Evolutionary conservation across 2,888 invertebrate genomes (phyloP), one percentile per base, ranked within the genome.

Genomic region (Diabrotica balteata): DNA sequence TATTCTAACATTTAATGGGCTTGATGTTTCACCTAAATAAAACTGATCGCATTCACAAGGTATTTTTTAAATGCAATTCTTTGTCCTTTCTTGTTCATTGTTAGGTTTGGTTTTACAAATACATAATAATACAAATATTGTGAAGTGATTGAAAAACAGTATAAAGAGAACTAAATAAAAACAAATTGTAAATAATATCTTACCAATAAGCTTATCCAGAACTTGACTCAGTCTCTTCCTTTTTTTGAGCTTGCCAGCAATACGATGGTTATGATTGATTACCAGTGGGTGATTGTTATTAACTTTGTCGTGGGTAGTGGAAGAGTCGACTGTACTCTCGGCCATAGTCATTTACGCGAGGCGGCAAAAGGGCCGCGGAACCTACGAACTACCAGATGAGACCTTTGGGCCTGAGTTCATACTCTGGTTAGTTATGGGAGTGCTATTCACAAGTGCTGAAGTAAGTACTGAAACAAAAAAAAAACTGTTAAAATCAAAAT

Each of bases 191-290:
- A 32, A 32, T 4, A 32, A 32, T 32, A 32, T 32, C 54, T 54
- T 74, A 8, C 86, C 87, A 22, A 88, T 86, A 6, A 94, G 87
- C 77, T 92, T 93, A 80, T 94, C 93, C 69, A 95, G 86, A 32
- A 95, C 91, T 70, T 91, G 92, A 63, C 92, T 93, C 17, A 95
- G 87, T 51, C 94, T 88, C 81, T 93, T 91, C 72, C 93, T 88
- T 82, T 94, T 95, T 73, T 91, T 87, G 75, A 90, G 89, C 50
- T 72, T 74, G 17, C 66, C 73, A 84, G 88, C 87, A 72, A 83
- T 82, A 55, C 87, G 85, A 76, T 90, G 86, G 77, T 90, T 90
- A 71, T 89, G 87, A 76, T 90, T 90, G 72, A 88, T 86, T 69
- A 87, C 87, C 72, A 87, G 86, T 61, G 88, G 88, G 72, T 89